Evolutionary conservation across 35 echinoderm and acorn worm species (phyloP), one percentile per base, ranked within the genome.

Genomic region (Apostichopus japonicus): DNA sequence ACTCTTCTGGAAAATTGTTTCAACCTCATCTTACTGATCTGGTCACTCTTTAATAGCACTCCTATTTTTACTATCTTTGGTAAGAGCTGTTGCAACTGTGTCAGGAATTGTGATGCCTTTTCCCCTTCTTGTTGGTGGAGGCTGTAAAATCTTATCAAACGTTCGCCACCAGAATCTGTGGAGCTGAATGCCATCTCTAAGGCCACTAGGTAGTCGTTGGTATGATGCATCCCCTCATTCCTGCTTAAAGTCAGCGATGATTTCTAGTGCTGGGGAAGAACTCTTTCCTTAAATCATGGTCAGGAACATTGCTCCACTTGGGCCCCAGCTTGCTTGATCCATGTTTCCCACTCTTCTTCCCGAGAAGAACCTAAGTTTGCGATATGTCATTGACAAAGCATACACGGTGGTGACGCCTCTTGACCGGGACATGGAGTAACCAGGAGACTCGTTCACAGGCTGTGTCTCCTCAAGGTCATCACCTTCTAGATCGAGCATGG

Each of bases 111-210:
- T 3, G 33, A 44, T 44, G 4, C 33, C 33, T 44, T 44, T 44
- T 44, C 33, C 33, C 33, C 4, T 44, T 44, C 33, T 44, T 44
- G 33, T 44, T 44, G 4, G 92, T 78, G 77, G 77, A 84, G 44
- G 55, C 81, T 84, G 53, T 84, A 84, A 1, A 84, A 84, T 14
- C 15, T 14, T 3, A 55, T 84, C 0, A 91, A 22, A 6, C 90
- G 70, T 54, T 94, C 79, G 22, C 73, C 77, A 3, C 57, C 77
- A 23, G 93, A 83, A 44, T 73, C 23, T 21, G 93, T 91, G 16
- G 52, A 61, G 7, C 93, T 88, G 75, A 94, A 94, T 24, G 89
- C 88, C 33, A 91, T 53, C 23, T 90, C 87, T 16, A 94, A 82
- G 24, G 75, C 71, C 11, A 14, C 57, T 24, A 94, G 77, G 78